Evolutionary conservation across 2,797 vertebrate species (phyloP).

Genomic region (Gambelia wislizenii): DNA sequence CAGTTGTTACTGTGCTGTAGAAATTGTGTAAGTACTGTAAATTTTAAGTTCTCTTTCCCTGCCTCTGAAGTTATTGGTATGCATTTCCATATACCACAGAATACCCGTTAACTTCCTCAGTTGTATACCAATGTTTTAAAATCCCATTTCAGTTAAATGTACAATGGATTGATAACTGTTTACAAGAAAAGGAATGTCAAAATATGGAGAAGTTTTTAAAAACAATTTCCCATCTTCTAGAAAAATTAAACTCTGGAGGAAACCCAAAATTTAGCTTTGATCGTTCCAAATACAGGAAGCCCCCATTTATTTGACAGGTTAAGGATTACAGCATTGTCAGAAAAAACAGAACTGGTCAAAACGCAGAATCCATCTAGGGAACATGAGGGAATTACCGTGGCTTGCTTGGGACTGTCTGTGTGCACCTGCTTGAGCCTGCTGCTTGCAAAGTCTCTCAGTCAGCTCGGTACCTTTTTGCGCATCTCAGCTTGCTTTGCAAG

Average conservation of each 20-base stretch:
- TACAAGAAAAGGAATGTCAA: background rate
- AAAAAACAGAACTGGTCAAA: no score
- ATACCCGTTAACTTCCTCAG: background rate
- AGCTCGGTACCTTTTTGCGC: no score
- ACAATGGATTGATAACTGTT: background rate
- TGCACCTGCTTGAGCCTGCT: no score
- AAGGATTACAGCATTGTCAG: no score
- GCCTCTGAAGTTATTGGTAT: background rate
- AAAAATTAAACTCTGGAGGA: conserved; percentile 13
- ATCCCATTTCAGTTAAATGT: background rate
- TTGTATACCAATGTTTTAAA: background rate
- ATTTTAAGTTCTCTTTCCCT: background rate
- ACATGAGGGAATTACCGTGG: no score
- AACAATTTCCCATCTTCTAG: conserved; percentile 36
- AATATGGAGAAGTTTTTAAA: conserved; percentile 22
- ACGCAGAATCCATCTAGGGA: no score
- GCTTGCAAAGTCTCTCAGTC: no score
- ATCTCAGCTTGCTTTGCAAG: no score
- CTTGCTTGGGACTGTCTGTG: no score
- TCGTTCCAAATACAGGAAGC: background rate
- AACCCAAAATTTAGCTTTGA: background rate
- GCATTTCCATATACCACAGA: background rate
- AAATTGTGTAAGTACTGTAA: background rate
- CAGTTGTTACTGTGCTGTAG: background rate
- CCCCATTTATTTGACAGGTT: no score